Evolutionary conservation across 2,888 invertebrate genomes (phyloP), one percentile per base, ranked within the genome.

Genomic region (Drosophila antonietae): DNA sequence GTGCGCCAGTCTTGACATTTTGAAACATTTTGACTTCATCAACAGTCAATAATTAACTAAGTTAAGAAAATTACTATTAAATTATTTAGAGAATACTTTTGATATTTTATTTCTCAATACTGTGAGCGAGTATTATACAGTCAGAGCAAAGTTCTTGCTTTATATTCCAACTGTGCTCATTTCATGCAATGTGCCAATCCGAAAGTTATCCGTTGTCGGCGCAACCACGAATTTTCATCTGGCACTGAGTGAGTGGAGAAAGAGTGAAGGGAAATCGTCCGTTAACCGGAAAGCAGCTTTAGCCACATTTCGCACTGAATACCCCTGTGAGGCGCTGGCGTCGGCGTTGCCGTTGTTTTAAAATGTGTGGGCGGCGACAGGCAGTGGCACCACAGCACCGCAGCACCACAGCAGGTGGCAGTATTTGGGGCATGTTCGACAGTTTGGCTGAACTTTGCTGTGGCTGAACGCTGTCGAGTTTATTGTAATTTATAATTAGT

Each of bases 401-500:
- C 28, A 28, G 28, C 28, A 67, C 59, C 55, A 58, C 68, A 69
- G 69, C 77, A 75, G 73, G 56, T 72, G 73, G 66, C 86, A 56
- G 55, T 59, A 65, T 63, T 71, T 65, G 53, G 68, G 68, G 57
- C 57, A 73, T 73, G 80, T 75, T 75, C 68, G 79, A 72, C 70
- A 88, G 84, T 88, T 73, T 76, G 64, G 53, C 68, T 67, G 46
- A 49, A 80, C 74, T 66, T 72, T 52, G 37, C 49, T 43, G 31
- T 51, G 39, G n/a, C 35, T 33, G 57, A 12, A 6, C 43, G 52
- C 61, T n/a, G 28, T 51, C 58, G 55, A 76, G 66, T 65, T 81
- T 88, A 79, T 89, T 81, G 81, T 84, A 73, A 66, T 78, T 81
- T 81, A 73, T 84, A 84, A 87, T 84, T 89, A 75, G 88, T 81